Conservation (phyloP, 2,113 vertebrate genomes). For the Brachyhypopomus gauderio region DNA sequence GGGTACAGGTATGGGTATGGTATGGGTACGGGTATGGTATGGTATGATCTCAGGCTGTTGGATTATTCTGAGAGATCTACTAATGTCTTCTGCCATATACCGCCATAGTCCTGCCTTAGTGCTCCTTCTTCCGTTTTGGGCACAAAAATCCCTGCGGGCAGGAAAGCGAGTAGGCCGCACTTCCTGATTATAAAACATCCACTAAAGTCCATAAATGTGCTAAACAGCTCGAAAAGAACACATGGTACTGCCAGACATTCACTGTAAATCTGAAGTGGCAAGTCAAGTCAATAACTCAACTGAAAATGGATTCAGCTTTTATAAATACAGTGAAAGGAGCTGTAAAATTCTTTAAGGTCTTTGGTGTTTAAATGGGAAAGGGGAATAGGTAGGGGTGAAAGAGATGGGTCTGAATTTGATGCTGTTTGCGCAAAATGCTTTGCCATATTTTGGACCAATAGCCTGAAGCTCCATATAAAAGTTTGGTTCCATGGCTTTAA, state of each 20-base stretch:
- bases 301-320: too few species aligned
- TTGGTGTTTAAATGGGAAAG: not conserved
- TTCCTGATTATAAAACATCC: slow-evolving; percentile 40
- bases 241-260: not conserved
- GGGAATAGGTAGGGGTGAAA: not conserved
- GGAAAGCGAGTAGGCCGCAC: slow-evolving; percentile 17
- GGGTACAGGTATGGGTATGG: too few species aligned
- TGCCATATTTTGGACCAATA: slow-evolving; percentile 18
- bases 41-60: slow-evolving; percentile 43
- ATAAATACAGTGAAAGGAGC: slow-evolving; percentile 4
- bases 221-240: not conserved
- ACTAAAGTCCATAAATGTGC: slow-evolving; percentile 3
- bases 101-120: slow-evolving; percentile 63
- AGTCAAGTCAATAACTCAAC: too few species aligned
- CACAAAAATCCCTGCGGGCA: slow-evolving; percentile 52
- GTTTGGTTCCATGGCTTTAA: slow-evolving; percentile 29
- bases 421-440: not conserved
- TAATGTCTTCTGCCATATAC: slow-evolving; percentile 73
- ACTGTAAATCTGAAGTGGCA: not conserved
- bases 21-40: too few species aligned
- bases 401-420: slow-evolving; percentile 7
- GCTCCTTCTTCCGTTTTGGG: slow-evolving; percentile 58
- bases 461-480: slow-evolving; percentile 34
- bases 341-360: slow-evolving; percentile 20
- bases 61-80: slow-evolving; percentile 66